A percentile compares a stretch with the other conserved stretches of the same genome.
phyloP scores from a whole-genome alignment of 2,797 vertebrate genomes.

The Diplodus puntazzo region DNA sequence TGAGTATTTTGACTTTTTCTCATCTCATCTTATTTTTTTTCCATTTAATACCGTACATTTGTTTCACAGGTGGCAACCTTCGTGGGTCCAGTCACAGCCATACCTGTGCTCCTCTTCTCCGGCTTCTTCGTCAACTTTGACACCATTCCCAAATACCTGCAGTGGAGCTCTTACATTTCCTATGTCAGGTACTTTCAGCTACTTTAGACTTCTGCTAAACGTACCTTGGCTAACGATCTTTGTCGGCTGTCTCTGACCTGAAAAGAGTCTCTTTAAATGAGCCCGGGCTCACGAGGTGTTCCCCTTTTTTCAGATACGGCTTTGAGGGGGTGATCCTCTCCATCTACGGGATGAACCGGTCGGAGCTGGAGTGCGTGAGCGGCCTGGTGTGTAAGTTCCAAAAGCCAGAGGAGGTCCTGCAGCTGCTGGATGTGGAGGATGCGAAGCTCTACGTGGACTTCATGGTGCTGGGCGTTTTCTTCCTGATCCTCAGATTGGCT shows the following conservation, averaged over 20 bases:
- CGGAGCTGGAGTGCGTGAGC: conserved; percentile 90
- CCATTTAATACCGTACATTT: conserved; percentile 11
- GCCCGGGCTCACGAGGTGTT: background rate
- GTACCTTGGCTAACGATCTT: background rate
- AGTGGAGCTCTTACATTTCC: conserved; percentile 98
- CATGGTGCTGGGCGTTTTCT: conserved; percentile 95
- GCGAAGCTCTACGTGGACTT: conserved; percentile 98
- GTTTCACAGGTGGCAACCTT: conserved; percentile 94
- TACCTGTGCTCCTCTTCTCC: conserved; percentile 97
- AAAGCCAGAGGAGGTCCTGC: conserved; percentile 93
- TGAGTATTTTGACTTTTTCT: too few relatives aligned
- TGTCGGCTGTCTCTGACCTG: background rate
- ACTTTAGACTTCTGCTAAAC: background rate
- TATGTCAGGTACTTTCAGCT: conserved; percentile 92
- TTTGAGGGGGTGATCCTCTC: conserved; percentile 98
- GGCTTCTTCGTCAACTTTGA: conserved; percentile 99
- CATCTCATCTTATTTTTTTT: background rate
- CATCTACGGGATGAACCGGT: conserved; percentile 97
- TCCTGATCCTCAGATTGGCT: conserved; percentile 91
- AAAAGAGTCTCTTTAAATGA: background rate
- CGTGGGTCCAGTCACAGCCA: conserved; percentile 95
- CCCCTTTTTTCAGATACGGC: conserved; percentile 89
- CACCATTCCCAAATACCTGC: conserved; percentile 97
- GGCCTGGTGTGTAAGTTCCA: conserved; percentile 91
- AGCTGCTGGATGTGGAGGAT: conserved; percentile 94